These are phyloP conservation scores for Epistrophe eligans DNA, from an alignment of 2,888 invertebrate genomes.

Conservation along the genomic window DNA sequence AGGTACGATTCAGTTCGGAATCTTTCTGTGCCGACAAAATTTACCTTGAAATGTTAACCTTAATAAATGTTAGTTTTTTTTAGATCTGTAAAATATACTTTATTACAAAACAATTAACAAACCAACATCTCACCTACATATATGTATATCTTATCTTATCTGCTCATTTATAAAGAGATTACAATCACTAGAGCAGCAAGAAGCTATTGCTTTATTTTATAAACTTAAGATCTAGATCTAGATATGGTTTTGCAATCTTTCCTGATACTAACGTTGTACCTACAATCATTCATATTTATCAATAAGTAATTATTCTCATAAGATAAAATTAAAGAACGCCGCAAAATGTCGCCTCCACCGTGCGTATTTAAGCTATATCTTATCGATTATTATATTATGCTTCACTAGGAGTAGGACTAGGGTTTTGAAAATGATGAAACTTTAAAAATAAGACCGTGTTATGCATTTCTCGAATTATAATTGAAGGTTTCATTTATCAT, in stretches of 20 bases:
- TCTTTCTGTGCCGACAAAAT: background rate
- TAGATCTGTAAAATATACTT: background rate
- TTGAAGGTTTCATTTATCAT: no score
- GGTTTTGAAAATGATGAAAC: no score
- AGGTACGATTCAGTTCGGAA: background rate
- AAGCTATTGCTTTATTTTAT: constrained; percentile 6
- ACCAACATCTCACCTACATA: background rate
- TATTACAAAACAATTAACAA: constrained; percentile 1
- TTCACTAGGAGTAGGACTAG: background rate
- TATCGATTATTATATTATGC: background rate
- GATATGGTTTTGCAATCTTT: background rate
- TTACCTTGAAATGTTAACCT: constrained; percentile 6
- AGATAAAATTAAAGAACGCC: background rate
- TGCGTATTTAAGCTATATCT: background rate
- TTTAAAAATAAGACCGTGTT: no score
- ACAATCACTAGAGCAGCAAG: constrained; percentile 2
- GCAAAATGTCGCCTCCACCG: no score
- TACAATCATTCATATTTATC: background rate
- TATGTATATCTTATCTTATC: constrained; percentile 14
- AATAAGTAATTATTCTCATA: background rate
- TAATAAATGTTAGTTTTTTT: background rate
- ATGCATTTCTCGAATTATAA: no score
- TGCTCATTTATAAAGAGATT: background rate
- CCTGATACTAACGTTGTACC: background rate
- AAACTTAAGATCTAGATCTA: background rate